Conservation (phyloP, 2,888 invertebrate genomes). For the Cerastis rubricosa region DNA sequence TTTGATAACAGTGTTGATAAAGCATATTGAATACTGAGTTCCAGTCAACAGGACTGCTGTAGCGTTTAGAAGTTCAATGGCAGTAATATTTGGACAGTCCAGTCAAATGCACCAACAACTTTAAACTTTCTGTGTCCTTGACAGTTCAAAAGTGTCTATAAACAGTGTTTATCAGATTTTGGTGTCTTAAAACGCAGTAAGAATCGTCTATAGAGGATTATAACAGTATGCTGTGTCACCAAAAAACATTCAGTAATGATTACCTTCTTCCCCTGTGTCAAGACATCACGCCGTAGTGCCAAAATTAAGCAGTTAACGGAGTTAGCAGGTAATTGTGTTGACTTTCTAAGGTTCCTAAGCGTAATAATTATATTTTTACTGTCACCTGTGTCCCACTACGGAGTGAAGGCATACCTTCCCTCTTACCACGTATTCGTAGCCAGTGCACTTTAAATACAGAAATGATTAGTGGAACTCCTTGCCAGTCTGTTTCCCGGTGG, state of each 20-base stretch:
- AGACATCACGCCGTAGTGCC: conserved; percentile 1
- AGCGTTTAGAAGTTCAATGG: background rate
- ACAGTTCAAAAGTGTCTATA: background rate
- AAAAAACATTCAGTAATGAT: conserved; percentile 15
- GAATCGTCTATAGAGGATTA: background rate
- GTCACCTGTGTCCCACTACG: background rate
- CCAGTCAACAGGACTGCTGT: background rate
- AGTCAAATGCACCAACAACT: background rate
- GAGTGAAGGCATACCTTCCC: background rate
- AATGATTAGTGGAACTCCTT: background rate
- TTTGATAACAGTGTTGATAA: conserved; percentile 47
- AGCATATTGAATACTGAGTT: conserved; percentile 27
- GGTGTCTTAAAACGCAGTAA: background rate
- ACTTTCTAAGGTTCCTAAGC: background rate
- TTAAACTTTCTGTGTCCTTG: background rate
- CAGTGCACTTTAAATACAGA: background rate
- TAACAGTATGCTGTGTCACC: conserved; percentile 1
- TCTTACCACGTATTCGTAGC: too few species aligned
- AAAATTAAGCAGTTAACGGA: conserved; percentile 22
- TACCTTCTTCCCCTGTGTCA: conserved; percentile 18
- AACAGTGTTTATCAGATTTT: background rate
- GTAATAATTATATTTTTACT: background rate
- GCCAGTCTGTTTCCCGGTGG: background rate
- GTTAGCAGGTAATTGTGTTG: conserved; percentile 25
- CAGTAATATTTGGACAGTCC: background rate